Base-by-base conservation (phyloP, 2,113 vertebrate species). In the Anoplopoma fimbria region DNA sequence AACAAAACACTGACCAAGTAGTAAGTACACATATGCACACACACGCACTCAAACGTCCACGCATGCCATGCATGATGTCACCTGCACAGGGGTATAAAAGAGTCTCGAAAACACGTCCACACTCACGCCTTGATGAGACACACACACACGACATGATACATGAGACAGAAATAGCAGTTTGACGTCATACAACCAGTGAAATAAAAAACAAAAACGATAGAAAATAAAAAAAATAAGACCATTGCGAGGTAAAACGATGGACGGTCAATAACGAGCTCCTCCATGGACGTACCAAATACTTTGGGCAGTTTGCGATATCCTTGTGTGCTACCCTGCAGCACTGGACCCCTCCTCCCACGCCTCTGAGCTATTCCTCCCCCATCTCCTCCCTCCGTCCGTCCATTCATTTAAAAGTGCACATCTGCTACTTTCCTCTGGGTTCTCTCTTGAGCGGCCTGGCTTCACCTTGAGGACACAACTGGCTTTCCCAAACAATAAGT, bases 401-500 rank as follows among this genome's bases (percentile, higher is more conserved):
- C 47, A 80, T 25, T 29, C 25, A 27, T 58, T 58, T 29, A 58
- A 60, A 85, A 78, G 81, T 85, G 79, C 68, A 92, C 92, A 93
- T 84, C 90, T 91, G 85, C 89, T 90, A 92, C 84, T 77, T 81
- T 88, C 87, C 81, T 90, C 80, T 83, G 84, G 88, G 72, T 84
- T 89, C 69, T 87, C 76, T 88, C 25, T 86, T 87, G 75, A 86
- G 82, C 86, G 92, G 86, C 84, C 82, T 92, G 77, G 82, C 74
- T 89, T 92, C 79, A 90, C 92, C 88, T 93, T 89, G 79, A 92
- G 89, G 89, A 94, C 89, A 95, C 89, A 94, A 89, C 86, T 75
- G 82, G 83, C 91, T 93, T 90, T 92, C 81, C 87, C 89, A 92
- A 86, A 92, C 84, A 91, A 62, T 90, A 90, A 79, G 88, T 92